Evolutionary conservation across 2,113 vertebrate species (phyloP).

Genomic region (Bufo bufo): DNA sequence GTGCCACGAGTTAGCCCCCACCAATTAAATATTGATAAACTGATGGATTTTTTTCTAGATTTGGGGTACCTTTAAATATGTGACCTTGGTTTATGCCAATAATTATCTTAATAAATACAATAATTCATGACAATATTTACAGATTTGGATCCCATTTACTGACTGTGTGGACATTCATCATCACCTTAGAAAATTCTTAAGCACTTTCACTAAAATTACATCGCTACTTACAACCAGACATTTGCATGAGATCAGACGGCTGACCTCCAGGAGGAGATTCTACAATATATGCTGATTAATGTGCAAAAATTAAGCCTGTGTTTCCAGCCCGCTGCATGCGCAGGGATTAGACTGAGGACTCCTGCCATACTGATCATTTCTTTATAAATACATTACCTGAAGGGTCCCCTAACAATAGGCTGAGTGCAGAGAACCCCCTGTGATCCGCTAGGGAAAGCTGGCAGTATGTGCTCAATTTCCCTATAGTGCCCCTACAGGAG

Average conservation of each 20-base stretch:
- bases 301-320: constrained; percentile 22
- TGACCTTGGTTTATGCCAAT: too few species aligned
- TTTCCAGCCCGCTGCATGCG: not conserved
- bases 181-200: not conserved
- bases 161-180: not conserved
- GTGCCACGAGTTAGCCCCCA: not conserved
- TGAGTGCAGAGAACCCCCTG: too few species aligned
- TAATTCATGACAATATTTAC: not conserved
- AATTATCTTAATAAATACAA: not conserved
- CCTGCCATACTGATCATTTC: not conserved
- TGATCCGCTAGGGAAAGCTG: too few species aligned
- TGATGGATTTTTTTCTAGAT: not conserved
- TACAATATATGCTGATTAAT: constrained; percentile 33
- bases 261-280: not conserved
- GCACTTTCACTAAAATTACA: not conserved
- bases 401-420: too few species aligned
- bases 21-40: not conserved
- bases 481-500: too few species aligned
- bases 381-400: not conserved
- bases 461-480: too few species aligned
- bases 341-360: not conserved
- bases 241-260: not conserved
- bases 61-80: too few species aligned
- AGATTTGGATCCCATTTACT: not conserved
- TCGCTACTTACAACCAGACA: not conserved